Conservation (phyloP, 2,113 vertebrate species). For the Ginglymostoma cirratum region DNA sequence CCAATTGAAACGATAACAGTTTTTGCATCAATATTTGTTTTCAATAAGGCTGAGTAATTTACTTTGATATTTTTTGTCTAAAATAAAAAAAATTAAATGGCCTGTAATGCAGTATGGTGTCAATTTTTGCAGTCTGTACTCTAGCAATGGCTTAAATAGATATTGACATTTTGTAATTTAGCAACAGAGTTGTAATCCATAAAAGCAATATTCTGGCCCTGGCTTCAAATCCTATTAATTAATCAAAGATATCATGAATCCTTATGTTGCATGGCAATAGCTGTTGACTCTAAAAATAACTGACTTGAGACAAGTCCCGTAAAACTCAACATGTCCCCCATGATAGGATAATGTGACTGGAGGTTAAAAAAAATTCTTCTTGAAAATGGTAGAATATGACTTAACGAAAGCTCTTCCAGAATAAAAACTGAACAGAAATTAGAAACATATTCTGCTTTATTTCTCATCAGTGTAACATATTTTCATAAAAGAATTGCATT, state of each 20-base stretch:
- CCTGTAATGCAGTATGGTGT: neutral
- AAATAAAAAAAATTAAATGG: neutral
- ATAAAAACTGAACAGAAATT: constrained; percentile 4
- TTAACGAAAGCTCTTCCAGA: neutral
- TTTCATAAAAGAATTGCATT: neutral
- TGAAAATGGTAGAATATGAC: neutral
- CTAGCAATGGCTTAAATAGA: neutral
- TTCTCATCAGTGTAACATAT: neutral
- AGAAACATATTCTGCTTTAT: neutral
- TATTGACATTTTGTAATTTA: constrained; percentile 25
- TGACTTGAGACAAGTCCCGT: neutral
- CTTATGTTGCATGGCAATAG: neutral
- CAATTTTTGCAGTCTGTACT: neutral
- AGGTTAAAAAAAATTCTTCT: neutral
- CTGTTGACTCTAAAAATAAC: constrained; percentile 2
- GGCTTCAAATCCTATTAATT: constrained; percentile 28
- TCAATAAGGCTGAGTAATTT: neutral
- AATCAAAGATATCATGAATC: neutral
- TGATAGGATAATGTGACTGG: neutral
- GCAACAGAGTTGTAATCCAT: neutral
- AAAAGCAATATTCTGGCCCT: neutral
- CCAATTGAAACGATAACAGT: neutral
- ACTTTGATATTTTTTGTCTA: neutral
- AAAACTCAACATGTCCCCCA: neutral
- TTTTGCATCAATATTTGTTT: neutral